These are phyloP conservation scores for Parapristionchus giblindavisi DNA, from an alignment of 2,888 invertebrate genomes.

Conservation along the genomic window DNA sequence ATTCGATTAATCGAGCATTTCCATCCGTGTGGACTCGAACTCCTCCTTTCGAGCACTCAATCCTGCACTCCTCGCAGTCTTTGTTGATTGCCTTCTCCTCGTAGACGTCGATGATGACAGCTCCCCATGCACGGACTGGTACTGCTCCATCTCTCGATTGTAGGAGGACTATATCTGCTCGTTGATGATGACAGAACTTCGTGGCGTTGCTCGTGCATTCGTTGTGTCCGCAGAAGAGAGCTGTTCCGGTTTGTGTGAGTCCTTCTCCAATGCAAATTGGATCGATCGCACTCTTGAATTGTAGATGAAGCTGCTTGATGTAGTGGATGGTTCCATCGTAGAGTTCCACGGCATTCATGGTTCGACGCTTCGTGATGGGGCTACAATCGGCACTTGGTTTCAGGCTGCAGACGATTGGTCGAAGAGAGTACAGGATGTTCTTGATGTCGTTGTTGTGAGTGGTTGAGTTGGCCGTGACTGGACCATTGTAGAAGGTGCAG, in stretches of 20 bases:
- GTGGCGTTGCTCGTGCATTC: neutral
- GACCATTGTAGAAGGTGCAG: neutral
- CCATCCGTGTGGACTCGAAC: neutral
- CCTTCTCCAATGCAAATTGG: neutral
- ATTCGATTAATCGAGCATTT: neutral
- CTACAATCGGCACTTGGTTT: neutral
- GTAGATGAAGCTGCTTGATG: neutral
- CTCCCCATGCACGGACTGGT: slow-evolving; percentile 4
- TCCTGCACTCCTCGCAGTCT: neutral
- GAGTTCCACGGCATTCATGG: neutral
- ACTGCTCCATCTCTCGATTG: neutral
- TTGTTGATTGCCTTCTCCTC: too few species aligned
- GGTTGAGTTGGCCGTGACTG: neutral
- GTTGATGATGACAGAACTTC: neutral
- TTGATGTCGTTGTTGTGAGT: neutral
- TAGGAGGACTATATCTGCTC: neutral
- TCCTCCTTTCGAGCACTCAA: neutral
- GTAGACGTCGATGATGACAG: neutral
- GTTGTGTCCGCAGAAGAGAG: neutral
- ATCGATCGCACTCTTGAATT: neutral
- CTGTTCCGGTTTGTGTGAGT: neutral
- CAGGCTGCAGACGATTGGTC: neutral
- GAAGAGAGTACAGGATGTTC: neutral
- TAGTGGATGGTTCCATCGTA: neutral
- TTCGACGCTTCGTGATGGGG: neutral